A percentile compares a stretch with the other conserved stretches of the same genome.
Conservation (phyloP, 2,888 invertebrate species). For the Leucoma salicis region DNA sequence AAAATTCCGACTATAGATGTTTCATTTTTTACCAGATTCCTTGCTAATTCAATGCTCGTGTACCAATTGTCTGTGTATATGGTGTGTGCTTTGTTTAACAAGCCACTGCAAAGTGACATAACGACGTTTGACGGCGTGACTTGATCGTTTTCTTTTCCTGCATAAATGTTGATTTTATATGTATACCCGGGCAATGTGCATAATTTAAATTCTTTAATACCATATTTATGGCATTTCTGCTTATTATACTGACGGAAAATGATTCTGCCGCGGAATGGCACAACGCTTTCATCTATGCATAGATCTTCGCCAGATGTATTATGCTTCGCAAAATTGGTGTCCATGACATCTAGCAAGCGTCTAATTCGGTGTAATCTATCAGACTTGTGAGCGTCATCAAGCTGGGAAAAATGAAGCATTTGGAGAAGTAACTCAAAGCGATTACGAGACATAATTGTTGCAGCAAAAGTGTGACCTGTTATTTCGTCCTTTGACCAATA, state of each 20-base stretch:
- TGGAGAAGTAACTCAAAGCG: constrained; percentile 35
- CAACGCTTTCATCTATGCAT: constrained; percentile 31
- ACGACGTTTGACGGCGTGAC: constrained; percentile 21
- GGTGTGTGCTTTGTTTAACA: not conserved
- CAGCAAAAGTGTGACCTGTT: constrained; percentile 25
- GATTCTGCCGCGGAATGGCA: constrained; percentile 30
- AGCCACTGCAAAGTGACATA: constrained; percentile 12
- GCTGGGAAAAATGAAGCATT: constrained; percentile 40
- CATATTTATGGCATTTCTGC: constrained; percentile 23
- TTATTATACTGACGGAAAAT: constrained; percentile 33
- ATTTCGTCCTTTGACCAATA: constrained; percentile 38
- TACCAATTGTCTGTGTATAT: constrained; percentile 1
- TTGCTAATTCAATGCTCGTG: not conserved
- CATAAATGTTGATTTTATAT: constrained; percentile 20
- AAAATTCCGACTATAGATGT: not conserved
- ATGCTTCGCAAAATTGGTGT: constrained; percentile 21
- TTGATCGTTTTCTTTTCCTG: constrained; percentile 18
- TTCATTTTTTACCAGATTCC: not conserved
- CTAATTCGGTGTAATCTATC: constrained; percentile 11
- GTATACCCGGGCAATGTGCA: constrained; percentile 18
- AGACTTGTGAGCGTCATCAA: constrained; percentile 34
- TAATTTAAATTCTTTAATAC: constrained; percentile 15
- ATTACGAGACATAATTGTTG: constrained; percentile 32
- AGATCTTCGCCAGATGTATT: constrained; percentile 18
- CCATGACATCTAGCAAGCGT: constrained; percentile 27